Evolutionary conservation across 2,113 vertebrate species (phyloP), one percentile per base, ranked within the genome.

Genomic region (Eolophus roseicapilla): DNA sequence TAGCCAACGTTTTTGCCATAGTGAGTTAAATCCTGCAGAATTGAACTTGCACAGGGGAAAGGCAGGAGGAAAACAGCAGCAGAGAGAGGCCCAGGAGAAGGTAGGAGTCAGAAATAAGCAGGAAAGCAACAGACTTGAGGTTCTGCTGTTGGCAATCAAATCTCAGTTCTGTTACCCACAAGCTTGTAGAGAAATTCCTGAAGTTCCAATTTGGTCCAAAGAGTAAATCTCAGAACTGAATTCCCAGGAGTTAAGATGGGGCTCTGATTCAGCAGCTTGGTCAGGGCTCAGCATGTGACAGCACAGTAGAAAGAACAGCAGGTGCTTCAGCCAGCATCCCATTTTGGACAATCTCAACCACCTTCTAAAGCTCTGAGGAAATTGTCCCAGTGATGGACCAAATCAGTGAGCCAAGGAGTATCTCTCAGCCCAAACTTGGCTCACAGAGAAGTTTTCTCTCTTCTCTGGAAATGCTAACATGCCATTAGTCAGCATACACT

Each of bases 401-500:
- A 59, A 84, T 25, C 17, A 75, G 27, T 24, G 29, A 88, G 60
- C 28, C 41, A 33, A 78, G 28, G 10, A 4, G 18, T 59, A 77
- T n/a, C 44, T 77, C 49, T 82, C 69, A 75, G 46, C 43, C 24
- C 57, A 67, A 57, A 68, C 13, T 9, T 0, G 1, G 59, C 49
- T 53, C 5, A 1, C 37, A 86, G 68, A 25, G 59, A 50, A 89
- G 50, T 31, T 67, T 71, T 44, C 33, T 37, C 14, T 67, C 33
- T 76, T 74, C 28, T 39, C 68, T 81, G 39, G 37, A 74, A 91
- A 77, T 0, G 0, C n/a, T 49, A 75, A 44, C 0, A 0, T 65
- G 67, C 21, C 67, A 52, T 35, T 50, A 60, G 31, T 43, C 37
- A 47, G 64, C 28, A 60, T 29, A 55, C 2, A 1, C 15, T 57